Base-by-base conservation (phyloP, 64 coral and sea anemone species). In the Porites lutea region DNA sequence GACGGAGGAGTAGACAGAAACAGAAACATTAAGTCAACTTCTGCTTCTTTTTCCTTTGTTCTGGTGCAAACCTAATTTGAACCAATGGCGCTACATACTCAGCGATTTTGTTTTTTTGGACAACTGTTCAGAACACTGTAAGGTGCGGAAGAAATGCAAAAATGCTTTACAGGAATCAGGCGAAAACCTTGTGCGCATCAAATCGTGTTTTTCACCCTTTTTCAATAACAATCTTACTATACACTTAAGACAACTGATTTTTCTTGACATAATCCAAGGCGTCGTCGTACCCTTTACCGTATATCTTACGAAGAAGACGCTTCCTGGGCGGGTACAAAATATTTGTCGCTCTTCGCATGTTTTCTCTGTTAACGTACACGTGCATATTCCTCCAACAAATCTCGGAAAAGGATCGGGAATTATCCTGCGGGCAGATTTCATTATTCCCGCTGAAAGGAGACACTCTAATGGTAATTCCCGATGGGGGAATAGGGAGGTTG, bases 401-500 rank as follows among this genome's bases (percentile, higher is more conserved):
- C 72, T 93, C 92, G 51, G 86, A 44, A 4, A 94, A 15, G 14
- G 49, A 79, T 57, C n/a, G 83, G 13, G 95, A 94, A 8, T 60
- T 71, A 55, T 97, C 95, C 55, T 66, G 67, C 37, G 95, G 95
- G 64, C 92, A 91, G 52, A 97, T 97, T 65, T 97, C 92, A 51
- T 69, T 72, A 48, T 97, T 91, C 19, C 95, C 95, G 52, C 95
- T 91, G 52, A 97, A 97, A 18, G 95, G 95, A 8, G 88, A 97
- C 14, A 97, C 92, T 50, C 91, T 65, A 21, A 97, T 88, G 9
- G 95, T 94, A 13, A 81, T 55, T 82, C 95, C 95, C 70, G 71
- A 46, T 1, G 88, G 75, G 46, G 93, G 92, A 0, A 80, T 52
- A 8, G 95, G 95, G 0, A 91, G 83, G 62, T 97, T 97, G 62